Evolutionary conservation across 2,797 vertebrate species (phyloP).

Genomic region (Chelonia mydas): DNA sequence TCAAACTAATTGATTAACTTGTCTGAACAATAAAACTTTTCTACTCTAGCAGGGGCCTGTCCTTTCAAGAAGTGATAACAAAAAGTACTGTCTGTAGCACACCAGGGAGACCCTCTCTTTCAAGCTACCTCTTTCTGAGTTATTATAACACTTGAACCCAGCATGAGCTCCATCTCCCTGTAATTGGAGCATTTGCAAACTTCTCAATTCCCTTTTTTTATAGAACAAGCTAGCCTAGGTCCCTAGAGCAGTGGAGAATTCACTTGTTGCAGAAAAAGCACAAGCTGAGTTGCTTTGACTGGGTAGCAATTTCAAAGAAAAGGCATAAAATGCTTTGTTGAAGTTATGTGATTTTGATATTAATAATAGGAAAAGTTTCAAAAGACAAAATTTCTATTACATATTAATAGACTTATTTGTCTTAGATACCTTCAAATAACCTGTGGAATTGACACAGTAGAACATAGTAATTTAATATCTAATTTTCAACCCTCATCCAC

Average conservation of each 20-base stretch:
- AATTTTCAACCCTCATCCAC: neutral
- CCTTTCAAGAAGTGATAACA: neutral
- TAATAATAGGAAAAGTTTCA: neutral
- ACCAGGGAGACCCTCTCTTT: neutral
- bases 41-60: fast-evolving
- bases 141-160: neutral
- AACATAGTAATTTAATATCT: fast-evolving
- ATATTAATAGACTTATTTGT: neutral
- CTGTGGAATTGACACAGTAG: neutral
- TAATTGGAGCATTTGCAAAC: neutral
- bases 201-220: neutral
- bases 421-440: neutral
- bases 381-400: neutral
- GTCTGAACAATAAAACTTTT: neutral
- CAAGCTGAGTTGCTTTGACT: neutral
- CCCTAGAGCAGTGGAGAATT: neutral
- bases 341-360: neutral
- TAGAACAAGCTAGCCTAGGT: neutral
- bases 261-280: neutral
- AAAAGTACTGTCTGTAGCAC: neutral
- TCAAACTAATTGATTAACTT: neutral
- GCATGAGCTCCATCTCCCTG: neutral
- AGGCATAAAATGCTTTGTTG: fast-evolving
- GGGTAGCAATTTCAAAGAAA: neutral
- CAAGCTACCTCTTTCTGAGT: neutral